Evolutionary conservation across 2,113 vertebrate species (phyloP), one percentile per base, ranked within the genome.

Genomic region (Aix galericulata): DNA sequence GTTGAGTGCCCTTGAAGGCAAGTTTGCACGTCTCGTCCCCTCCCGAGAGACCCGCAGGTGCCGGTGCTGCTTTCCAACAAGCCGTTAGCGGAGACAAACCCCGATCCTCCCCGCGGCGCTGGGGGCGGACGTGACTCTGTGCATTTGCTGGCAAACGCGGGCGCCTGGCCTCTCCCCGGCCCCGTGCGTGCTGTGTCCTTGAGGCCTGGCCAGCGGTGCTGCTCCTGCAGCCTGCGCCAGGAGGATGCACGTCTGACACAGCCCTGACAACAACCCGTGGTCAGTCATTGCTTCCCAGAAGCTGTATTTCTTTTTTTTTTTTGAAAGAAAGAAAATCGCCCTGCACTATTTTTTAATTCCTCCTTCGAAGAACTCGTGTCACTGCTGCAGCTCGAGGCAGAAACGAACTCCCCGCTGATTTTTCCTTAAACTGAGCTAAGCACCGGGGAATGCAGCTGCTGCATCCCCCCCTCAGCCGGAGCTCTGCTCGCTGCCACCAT

Each of bases 281-380:
- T 8, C 8, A 1, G 4, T 6, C 58, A 11, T 32, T 40, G 42
- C 13, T 48, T 79, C 48, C 46, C 76, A 64, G 36, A 29, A 52
- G 60, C 76, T 53, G 27, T 10, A 52, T 7, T 1, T 11, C n/a
- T 18, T 36, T 58, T 40, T 48, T 29, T 40, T 74, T 40, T 53
- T 40, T 60, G 53, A 44, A 44, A 44, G 15, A 46, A 93, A 85
- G 21, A 71, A 89, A 86, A 69, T 64, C 62, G 7, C 58, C 48
- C 73, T 36, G 6, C 64, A 48, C 73, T 93, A 88, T 88, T 96
- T 96, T 95, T 84, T 86, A 88, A 52, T 86, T 73, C 53, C 17
- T 94, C 48, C 82, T 94, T 86, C 73, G 9, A 93, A 91, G 89
- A 94, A 88, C 53, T 63, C 38, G 7, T 8, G 4, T 6, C 31